Percentiles rank a stretch among this genome's conserved stretches.
These are phyloP conservation scores for Microctonus aethiopoides DNA, from an alignment of 2,888 invertebrate genomes.

Conservation along the genomic window DNA sequence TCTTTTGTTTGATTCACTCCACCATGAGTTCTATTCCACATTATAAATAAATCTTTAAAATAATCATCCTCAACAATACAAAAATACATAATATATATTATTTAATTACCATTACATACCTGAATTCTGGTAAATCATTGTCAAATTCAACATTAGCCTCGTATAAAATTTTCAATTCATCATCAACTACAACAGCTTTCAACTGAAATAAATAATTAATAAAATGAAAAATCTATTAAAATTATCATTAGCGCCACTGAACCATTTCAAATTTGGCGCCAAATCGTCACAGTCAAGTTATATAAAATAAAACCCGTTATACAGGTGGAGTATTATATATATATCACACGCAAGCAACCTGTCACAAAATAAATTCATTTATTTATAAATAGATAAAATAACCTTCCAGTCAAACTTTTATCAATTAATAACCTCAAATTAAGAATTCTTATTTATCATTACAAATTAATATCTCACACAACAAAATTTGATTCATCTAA, in stretches of 20 bases:
- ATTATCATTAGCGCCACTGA: too few species aligned
- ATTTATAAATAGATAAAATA: background rate
- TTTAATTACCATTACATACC: constrained; percentile 70
- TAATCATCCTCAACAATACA: too few species aligned
- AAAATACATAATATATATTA: background rate
- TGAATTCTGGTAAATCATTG: constrained; percentile 91
- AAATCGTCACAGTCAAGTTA: too few species aligned
- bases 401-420: background rate
- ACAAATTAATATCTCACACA: background rate
- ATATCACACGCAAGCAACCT: background rate
- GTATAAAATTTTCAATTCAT: constrained; percentile 78
- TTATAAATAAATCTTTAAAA: background rate
- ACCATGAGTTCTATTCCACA: constrained; percentile 71
- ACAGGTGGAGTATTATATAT: too few species aligned
- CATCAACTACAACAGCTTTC: constrained; percentile 87
- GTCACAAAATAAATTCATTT: background rate
- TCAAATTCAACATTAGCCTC: constrained; percentile 91
- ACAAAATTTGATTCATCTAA: background rate
- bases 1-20: constrained; percentile 71
- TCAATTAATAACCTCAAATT: background rate
- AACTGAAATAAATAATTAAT: constrained; percentile 74
- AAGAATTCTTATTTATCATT: too few species aligned
- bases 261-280: constrained; percentile 17
- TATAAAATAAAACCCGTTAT: too few species aligned
- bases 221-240: constrained; percentile 6